Percentiles rank a stretch among this genome's conserved stretches.
Evolutionary conservation across 2,888 invertebrate genomes (phyloP).

Genomic region (Limenitis camilla): DNA sequence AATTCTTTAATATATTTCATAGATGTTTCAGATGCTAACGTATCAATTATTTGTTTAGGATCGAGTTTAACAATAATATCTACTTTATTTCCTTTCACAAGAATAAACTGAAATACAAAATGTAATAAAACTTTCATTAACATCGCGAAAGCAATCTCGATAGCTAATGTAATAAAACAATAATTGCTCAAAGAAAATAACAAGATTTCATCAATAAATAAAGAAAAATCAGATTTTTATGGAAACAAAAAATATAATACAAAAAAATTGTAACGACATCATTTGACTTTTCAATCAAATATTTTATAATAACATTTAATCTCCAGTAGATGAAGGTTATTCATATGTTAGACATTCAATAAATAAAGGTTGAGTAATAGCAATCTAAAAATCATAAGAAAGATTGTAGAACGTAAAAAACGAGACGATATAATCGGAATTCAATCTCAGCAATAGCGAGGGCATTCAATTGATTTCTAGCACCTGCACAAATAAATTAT

Average conservation of each 20-base stretch:
- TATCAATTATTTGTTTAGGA: constrained; percentile 34
- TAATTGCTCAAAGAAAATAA: constrained; percentile 1
- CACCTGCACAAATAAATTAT: constrained; percentile 7
- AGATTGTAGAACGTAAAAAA: too few species aligned
- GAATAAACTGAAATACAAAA: constrained; percentile 18
- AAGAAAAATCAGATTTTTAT: too few species aligned
- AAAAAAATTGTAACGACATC: too few species aligned
- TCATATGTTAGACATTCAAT: too few species aligned
- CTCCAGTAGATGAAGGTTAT: too few species aligned
- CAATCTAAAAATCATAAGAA: too few species aligned
- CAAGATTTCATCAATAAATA: too few species aligned
- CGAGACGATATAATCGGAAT: too few species aligned
- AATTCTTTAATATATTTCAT: constrained; percentile 35
- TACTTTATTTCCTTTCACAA: constrained; percentile 16
- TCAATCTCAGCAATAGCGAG: not conserved
- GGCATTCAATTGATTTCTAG: constrained; percentile 3
- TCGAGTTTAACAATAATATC: constrained; percentile 31
- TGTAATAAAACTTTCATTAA: constrained; percentile 28
- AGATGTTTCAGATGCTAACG: constrained; percentile 34
- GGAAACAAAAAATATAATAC: too few species aligned
- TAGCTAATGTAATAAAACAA: constrained; percentile 9
- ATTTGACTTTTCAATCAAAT: too few species aligned
- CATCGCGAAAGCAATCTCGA: constrained; percentile 29
- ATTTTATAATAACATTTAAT: too few species aligned
- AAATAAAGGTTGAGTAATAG: too few species aligned